Base-by-base conservation (phyloP, 2,797 vertebrate genomes). In the Anniella stebbinsi region DNA sequence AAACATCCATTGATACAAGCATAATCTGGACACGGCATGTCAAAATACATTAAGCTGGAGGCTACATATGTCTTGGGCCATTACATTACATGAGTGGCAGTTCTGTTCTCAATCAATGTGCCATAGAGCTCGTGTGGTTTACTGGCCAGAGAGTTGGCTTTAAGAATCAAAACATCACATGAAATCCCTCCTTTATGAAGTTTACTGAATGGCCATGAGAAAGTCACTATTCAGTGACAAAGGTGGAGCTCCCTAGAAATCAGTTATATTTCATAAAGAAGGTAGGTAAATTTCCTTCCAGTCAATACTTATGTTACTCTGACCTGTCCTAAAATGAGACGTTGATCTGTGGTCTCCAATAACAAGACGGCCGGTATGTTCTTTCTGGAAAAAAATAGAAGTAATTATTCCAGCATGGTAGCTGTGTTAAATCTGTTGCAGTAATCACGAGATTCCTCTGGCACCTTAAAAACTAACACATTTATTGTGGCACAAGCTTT, bases 331-430 rank as follows among this genome's bases (percentile, higher is more conserved):
- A 96, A 99, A 97, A 96, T 99, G 98, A 88, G 99, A 99, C 12
- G 99, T 99, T 69, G 99, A 99, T 95, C 98, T 99, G 97, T 99
- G 99, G 96, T 99, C 99, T 93, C 99, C 99, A 92, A 99, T 99
- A 95, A 99, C 98, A 83, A 99, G 98, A 57, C 98, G 98, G 66
- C 99, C 99, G 48, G 98, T 99, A 93, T 97, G 98, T 96, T 99
- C 99, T 96, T 98, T 99, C 98, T 99, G 90, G 91, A 96, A 96
- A 86, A 95, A 96, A 94, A 94, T 45, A 87, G 80, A 93, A 84
- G 90, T 83, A 41, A 28, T 70, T 69, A 78, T 70, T 80, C 11
- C 30, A 41, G 38, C 21, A 72, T 2, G 17, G 23, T 30, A 11
- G 6, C 36, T 78, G 6, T 57, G 23, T 63, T 88, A n/a, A 57